Evolutionary conservation across 1,140 invertebrate genomes (phyloP), one percentile per base, ranked within the genome.

Genomic region (Polypedilum vanderplanki): DNA sequence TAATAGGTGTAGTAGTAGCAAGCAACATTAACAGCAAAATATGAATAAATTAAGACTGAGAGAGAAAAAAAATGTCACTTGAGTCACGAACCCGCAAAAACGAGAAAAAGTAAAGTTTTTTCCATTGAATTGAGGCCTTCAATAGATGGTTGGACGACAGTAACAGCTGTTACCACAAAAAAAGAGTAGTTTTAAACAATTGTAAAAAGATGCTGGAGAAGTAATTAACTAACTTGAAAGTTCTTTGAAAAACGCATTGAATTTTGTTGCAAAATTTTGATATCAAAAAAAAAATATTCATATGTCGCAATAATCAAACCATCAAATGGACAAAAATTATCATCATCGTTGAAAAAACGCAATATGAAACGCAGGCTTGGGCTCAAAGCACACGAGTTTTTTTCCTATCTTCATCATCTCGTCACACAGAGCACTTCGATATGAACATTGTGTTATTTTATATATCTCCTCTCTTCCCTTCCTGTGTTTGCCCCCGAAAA

Each of bases 391-490:
- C 24, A 57, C 46, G 46, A 12, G 46, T 57, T 57, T 57, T 46
- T 15, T 57, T 57, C 46, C 46, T 57, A n/a, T 15, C 46, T 12
- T 57, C 46, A n/a, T 57, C 46, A 57, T 57, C 46, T 57, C 46
- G 46, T 57, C 46, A 70, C 65, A 20, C 65, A 70, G 65, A 70
- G 20, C 65, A 70, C 18, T 70, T 5, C 18, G 65, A n/a, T n/a
- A 70, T 18, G 17, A 70, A 70, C 17, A 20, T 7, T 70, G 20
- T 70, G 18, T 70, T 20, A 20, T 20, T 33, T 33, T 70, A 70
- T 70, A 70, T 70, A 70, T 70, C 20, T 70, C 17, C 18, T 70
- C 20, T 70, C 65, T 70, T 70, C 65, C 65, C 65, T 20, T 70
- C 65, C 65, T 20, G 20, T 33, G 24, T 33, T 33, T 33, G 24